Percentiles rank a stretch among this genome's conserved stretches.
phyloP scores from a whole-genome alignment of 2,113 vertebrate genomes.

The Crotophaga sulcirostris region DNA sequence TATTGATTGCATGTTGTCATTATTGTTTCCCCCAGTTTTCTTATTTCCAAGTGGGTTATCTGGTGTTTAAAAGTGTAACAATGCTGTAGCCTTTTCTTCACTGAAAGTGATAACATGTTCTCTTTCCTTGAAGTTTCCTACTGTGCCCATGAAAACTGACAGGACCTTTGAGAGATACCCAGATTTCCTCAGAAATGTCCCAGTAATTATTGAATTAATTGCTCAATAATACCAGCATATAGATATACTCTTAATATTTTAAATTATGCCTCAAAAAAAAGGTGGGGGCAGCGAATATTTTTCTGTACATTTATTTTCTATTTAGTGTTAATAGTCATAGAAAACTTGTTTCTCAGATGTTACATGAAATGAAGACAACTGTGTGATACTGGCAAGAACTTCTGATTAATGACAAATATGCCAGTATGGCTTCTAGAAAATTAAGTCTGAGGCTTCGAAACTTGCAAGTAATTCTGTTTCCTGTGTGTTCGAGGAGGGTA shows the following conservation, averaged over 20 bases:
- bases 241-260: not conserved
- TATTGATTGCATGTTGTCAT: not conserved
- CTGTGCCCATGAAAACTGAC: not conserved
- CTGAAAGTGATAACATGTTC: not conserved
- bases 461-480: not conserved
- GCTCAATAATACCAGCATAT: not conserved
- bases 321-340: not conserved
- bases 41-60: not conserved
- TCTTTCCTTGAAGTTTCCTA: not conserved
- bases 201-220: not conserved
- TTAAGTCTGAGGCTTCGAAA: not conserved
- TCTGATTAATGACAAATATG: not conserved
- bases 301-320: not conserved
- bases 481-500: not conserved
- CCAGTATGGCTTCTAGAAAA: not conserved
- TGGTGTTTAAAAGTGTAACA: not conserved
- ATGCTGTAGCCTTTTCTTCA: not conserved
- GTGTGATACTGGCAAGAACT: not conserved
- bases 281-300: fast-evolving
- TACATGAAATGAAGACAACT: not conserved
- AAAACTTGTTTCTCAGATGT: not conserved
- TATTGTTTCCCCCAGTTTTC: not conserved
- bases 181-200: not conserved
- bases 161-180: not conserved
- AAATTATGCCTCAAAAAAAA: not conserved